Evolutionary conservation across 2,113 vertebrate genomes (phyloP), one percentile per base, ranked within the genome.

Genomic region (Brachionichthys hirsutus): DNA sequence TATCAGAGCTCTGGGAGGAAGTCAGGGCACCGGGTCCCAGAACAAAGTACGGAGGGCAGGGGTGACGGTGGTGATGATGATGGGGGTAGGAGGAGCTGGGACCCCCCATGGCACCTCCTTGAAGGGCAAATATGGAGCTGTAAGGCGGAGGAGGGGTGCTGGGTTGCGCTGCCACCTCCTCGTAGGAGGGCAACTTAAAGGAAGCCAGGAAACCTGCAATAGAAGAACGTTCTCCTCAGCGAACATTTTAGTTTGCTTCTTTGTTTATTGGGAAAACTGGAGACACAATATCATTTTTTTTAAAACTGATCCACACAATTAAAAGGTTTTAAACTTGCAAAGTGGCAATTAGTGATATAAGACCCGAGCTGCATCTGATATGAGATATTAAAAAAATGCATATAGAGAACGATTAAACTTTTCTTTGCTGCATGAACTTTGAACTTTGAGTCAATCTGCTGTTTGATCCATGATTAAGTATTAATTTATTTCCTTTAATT

Each of bases 111-210:
- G 75, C 54, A 2, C 82, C 86, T 3, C 89, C 89, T 82, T 89
- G 90, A 43, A 91, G 87, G 61, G 88, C 90, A 1, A 92, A 90
- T 67, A 92, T 82, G 2, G 91, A 83, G 68, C 93, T 94, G 83
- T 98, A 98, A 9, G 96, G 92, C 1, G 96, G 96, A 0, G 96
- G 96, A 0, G 95, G 96, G 0, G 95, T 96, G 85, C 88, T 89
- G 8, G 95, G 96, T 66, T 90, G 93, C 1, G 93, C 93, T 10
- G 94, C 94, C 78, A 96, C 95, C 69, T 98, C 96, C 79, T 98
- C 96, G 0, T 98, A 98, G 55, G 95, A 94, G 1, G 95, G 95
- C 66, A 97, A 89, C 87, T 97, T 97, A 81, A 97, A 94, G 71
- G 95, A 91, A 54, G 94, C 93, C 87, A 97, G 83, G 74, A 97